Evolutionary conservation across 2,797 vertebrate species (phyloP).

Genomic region (Calcarius lapponicus): DNA sequence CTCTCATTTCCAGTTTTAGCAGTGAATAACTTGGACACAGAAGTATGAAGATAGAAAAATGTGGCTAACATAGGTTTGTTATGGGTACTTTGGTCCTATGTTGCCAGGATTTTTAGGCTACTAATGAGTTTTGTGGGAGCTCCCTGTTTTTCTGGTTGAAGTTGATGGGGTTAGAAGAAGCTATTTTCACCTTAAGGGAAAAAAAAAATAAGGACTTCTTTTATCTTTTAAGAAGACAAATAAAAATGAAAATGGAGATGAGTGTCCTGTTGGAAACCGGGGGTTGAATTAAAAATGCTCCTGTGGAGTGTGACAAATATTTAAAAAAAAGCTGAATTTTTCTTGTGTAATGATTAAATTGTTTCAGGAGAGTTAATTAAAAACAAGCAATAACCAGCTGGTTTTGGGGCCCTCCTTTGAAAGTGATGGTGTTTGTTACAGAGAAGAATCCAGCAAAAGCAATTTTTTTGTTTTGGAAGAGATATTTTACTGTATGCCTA

Average conservation of each 20-base stretch:
- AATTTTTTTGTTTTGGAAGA: not conserved
- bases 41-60: not conserved
- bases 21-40: not conserved
- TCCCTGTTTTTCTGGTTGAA: not conserved
- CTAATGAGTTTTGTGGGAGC: not conserved
- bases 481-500: not conserved
- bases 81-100: not conserved
- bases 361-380: not conserved
- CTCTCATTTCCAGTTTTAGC: not conserved
- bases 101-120: not conserved
- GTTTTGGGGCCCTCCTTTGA: not conserved
- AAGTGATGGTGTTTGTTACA: not conserved
- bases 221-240: not conserved
- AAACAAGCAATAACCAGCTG: rapidly evolving
- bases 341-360: not conserved
- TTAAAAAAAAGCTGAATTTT: not conserved
- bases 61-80: not conserved
- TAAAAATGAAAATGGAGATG: not conserved
- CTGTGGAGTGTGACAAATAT: not conserved
- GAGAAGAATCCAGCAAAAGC: not conserved
- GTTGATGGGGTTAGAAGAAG: not conserved
- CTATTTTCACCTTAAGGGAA: not conserved
- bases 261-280: not conserved
- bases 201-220: not conserved
- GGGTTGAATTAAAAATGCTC: not conserved